Evolutionary conservation across 1,140 invertebrate genomes (phyloP).

Genomic region (Helicoverpa zea): DNA sequence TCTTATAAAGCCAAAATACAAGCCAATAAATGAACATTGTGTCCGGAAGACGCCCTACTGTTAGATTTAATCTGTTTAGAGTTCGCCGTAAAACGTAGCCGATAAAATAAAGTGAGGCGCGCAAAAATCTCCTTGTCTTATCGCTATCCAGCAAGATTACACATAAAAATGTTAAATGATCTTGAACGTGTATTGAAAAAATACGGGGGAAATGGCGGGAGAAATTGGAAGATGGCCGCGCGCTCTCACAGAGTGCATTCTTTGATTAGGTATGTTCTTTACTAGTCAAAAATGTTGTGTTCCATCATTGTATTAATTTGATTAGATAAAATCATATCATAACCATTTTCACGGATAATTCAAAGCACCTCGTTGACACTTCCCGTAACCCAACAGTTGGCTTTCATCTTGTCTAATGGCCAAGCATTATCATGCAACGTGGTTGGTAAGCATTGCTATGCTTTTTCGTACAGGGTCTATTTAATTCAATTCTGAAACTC

Average conservation of each 20-base stretch:
- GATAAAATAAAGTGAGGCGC: constrained; percentile 84
- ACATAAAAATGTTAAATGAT: constrained; percentile 87
- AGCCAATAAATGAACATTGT: constrained; percentile 68
- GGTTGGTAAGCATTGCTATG: background rate
- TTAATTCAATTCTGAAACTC: background rate
- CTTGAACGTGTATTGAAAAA: constrained; percentile 85
- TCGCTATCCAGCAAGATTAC: constrained; percentile 84
- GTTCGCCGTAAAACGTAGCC: constrained; percentile 79
- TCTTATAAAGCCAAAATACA: constrained; percentile 67
- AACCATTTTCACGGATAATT: too few relatives aligned
- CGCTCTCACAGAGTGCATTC: constrained; percentile 51
- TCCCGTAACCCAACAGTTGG: too few relatives aligned
- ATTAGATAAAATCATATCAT: too few relatives aligned
- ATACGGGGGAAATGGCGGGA: constrained; percentile 77
- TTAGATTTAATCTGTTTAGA: constrained; percentile 85
- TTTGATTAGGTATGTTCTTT: too few relatives aligned
- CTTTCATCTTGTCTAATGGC: background rate
- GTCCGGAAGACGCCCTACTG: constrained; percentile 64
- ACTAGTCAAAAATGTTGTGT: too few relatives aligned
- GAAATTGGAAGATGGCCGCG: constrained; percentile 66
- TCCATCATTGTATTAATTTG: too few relatives aligned
- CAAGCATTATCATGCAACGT: background rate
- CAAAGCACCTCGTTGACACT: too few relatives aligned
- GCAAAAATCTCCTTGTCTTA: constrained; percentile 83
- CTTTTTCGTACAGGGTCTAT: background rate